Evolutionary conservation across 2,797 vertebrate genomes (phyloP).

Genomic region (Pangasius sanitwongsei): DNA sequence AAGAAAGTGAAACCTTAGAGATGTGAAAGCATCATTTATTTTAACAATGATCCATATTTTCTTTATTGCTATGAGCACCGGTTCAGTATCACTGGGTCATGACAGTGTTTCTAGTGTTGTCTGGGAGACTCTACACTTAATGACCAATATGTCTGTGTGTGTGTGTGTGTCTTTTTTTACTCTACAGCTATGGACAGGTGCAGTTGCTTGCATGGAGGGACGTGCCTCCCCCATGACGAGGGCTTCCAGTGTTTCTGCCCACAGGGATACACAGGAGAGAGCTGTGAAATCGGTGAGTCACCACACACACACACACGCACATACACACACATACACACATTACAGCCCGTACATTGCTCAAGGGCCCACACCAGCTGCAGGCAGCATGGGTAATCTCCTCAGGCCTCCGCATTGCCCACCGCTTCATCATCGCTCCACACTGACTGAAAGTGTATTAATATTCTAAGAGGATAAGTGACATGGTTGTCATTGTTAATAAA

Average conservation of each 20-base stretch:
- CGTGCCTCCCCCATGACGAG: slow-evolving; percentile 82
- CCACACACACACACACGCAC: neutral
- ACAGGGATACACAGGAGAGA: slow-evolving; percentile 90
- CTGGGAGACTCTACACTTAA: slow-evolving; percentile 26
- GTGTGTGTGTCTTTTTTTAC: neutral
- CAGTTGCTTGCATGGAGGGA: slow-evolving; percentile 91
- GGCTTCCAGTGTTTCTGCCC: slow-evolving; percentile 88
- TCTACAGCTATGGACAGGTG: slow-evolving; percentile 59
- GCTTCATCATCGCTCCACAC: neutral
- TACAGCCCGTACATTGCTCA: slow-evolving; percentile 25
- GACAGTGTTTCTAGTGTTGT: slow-evolving; percentile 22
- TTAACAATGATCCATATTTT: neutral
- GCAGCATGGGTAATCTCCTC: slow-evolving; percentile 8
- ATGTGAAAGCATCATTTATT: neutral
- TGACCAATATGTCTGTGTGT: slow-evolving; percentile 40
- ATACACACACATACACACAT: slow-evolving; percentile 28
- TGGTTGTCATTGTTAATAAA: slow-evolving; percentile 16
- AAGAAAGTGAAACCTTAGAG: neutral
- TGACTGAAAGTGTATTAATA: neutral
- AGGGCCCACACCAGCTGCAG: neutral
- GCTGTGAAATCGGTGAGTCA: slow-evolving; percentile 92
- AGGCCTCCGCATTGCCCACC: neutral
- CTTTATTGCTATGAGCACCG: neutral
- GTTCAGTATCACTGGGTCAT: slow-evolving; percentile 1
- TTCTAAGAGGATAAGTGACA: slow-evolving; percentile 8